Conservation (phyloP, 23 tunicate species). For the Trididemnum nubilum region DNA sequence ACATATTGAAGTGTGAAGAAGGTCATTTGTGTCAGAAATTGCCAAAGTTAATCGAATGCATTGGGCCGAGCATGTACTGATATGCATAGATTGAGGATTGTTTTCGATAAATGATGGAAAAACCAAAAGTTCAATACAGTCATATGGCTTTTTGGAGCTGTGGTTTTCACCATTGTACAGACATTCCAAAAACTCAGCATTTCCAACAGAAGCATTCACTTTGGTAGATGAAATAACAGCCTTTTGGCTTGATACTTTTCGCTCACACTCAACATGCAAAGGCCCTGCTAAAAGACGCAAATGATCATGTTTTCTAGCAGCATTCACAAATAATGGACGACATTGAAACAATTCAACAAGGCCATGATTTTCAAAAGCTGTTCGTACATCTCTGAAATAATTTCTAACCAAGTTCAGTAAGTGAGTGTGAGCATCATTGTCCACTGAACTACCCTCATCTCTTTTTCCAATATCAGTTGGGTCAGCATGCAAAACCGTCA, state of each 20-base stretch:
- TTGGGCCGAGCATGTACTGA: not conserved
- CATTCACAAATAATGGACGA: not conserved
- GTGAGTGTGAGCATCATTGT: not conserved
- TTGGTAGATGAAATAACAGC: slow-evolving; percentile 2
- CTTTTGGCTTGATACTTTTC: slow-evolving; percentile 5
- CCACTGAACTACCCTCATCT: not conserved
- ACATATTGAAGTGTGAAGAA: not conserved
- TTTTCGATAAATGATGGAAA: slow-evolving; percentile 11
- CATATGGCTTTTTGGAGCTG: not conserved
- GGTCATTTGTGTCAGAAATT: not conserved
- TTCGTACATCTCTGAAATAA: slow-evolving; percentile 16
- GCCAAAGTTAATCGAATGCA: not conserved
- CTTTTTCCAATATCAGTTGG: slow-evolving; percentile 8
- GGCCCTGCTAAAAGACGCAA: slow-evolving; percentile 44
- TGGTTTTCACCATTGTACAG: slow-evolving; percentile 17
- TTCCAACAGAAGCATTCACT: slow-evolving; percentile 42
- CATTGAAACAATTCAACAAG: slow-evolving; percentile 25
- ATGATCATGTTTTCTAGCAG: slow-evolving; percentile 44
- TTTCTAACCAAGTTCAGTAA: not conserved
- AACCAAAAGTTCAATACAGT: slow-evolving; percentile 17
- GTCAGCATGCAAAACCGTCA: slow-evolving; percentile 52
- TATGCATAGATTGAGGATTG: not conserved
- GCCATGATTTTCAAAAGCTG: slow-evolving; percentile 13
- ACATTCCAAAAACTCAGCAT: slow-evolving; percentile 54
- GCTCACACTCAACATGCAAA: slow-evolving; percentile 38